Evolutionary conservation across 1,140 invertebrate genomes (phyloP), one percentile per base, ranked within the genome.

Genomic region (Nixonia krombeini): DNA sequence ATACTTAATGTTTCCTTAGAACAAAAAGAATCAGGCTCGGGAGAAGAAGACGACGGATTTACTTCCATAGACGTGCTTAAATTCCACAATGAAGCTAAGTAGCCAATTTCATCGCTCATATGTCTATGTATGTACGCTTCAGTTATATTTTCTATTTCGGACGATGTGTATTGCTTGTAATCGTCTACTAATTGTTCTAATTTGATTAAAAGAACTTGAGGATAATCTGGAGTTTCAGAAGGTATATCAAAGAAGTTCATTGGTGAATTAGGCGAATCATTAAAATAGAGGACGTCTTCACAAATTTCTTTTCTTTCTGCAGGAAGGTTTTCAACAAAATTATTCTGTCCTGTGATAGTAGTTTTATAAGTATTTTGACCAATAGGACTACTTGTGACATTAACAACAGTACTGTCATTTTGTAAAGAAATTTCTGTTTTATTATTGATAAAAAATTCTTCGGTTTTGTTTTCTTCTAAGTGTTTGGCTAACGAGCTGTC

Each of bases 201-300:
- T 21, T 45, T 62, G 1, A 70, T 70, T 12, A 70, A 37, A 10
- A 51, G n/a, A 9, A 71, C 58, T 29, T 51, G 49, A 18, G 68
- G 52, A 46, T 18, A 47, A 18, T 59, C 42, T 1, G 23, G 1
- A 15, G 37, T 2, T 46, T 51, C 18, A 16, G n/a, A 38, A 29
- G 12, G 4, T 3, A 10, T 21, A 4, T 21, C 35, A 21, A 21
- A 4, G 18, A 28, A 5, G 2, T 25, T 0, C 15, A 25, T 4
- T 45, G 25, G 37, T 1, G 28, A 42, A 15, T 25, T 6, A 10
- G 29, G n/a, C n/a, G n/a, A n/a, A n/a, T n/a, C n/a, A n/a, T n/a
- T n/a, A n/a, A n/a, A n/a, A n/a, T n/a, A n/a, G n/a, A n/a, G n/a
- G n/a, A n/a, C n/a, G n/a, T n/a, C n/a, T n/a, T n/a, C n/a, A n/a